Conservation (phyloP, 2,888 invertebrate species). For the Selenia dentaria region DNA sequence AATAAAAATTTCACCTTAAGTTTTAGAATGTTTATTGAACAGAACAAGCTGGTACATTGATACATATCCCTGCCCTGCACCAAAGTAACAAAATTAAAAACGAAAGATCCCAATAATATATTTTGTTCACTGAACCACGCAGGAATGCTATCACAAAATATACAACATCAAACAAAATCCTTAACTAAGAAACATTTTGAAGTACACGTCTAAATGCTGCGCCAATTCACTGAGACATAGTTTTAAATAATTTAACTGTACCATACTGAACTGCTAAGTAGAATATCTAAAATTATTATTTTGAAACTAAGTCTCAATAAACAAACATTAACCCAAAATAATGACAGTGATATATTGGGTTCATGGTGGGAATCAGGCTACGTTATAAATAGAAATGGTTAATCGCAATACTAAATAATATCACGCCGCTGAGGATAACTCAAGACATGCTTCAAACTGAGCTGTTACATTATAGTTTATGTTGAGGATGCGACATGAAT, state of each 20-base stretch:
- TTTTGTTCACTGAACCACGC: slow-evolving; percentile 38
- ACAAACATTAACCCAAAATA: slow-evolving; percentile 3
- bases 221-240: slow-evolving; percentile 14
- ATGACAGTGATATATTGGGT: slow-evolving; percentile 6
- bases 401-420: too few relatives aligned
- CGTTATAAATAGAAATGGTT: slow-evolving; percentile 3
- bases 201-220: slow-evolving; percentile 20
- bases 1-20: too few relatives aligned
- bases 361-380: slow-evolving; percentile 2
- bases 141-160: slow-evolving; percentile 47
- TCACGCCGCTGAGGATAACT: too few relatives aligned
- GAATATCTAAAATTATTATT: not conserved
- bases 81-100: slow-evolving; percentile 45
- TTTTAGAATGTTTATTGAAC: slow-evolving; percentile 29
- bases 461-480: too few relatives aligned
- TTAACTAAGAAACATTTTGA: slow-evolving; percentile 31
- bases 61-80: slow-evolving; percentile 53
- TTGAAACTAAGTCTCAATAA: slow-evolving; percentile 5
- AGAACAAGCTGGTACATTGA: slow-evolving; percentile 37
- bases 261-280: too few relatives aligned
- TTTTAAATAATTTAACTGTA: not conserved
- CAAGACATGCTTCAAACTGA: too few relatives aligned
- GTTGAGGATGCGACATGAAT: too few relatives aligned
- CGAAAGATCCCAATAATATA: slow-evolving; percentile 39
- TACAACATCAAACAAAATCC: slow-evolving; percentile 39